phyloP scores from a whole-genome alignment of 2,113 vertebrate species.

The Cyphomyrus plagiostoma region DNA sequence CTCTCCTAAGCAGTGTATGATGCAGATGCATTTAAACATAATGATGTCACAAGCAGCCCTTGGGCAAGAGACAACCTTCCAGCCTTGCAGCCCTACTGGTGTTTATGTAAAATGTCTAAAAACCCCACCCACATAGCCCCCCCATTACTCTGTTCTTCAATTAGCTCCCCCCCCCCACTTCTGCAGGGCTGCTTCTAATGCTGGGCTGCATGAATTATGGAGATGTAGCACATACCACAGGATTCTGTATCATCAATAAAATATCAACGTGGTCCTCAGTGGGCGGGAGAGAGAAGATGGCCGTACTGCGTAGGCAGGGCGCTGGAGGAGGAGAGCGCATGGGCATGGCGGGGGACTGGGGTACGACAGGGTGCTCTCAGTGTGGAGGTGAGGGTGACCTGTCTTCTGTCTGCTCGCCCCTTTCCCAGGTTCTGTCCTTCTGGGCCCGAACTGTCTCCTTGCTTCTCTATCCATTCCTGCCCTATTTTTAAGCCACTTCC shows the following conservation, averaged over 20 bases:
- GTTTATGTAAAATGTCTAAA: slow-evolving; percentile 2
- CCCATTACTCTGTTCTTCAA: slow-evolving; percentile 9
- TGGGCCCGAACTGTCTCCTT: background rate
- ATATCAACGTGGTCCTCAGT: slow-evolving; percentile 48
- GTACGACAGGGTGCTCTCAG: background rate
- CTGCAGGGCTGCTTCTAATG: slow-evolving; percentile 51
- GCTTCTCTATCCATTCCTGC: background rate
- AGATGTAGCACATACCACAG: slow-evolving; percentile 59
- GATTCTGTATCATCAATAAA: slow-evolving; percentile 63
- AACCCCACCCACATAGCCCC: slow-evolving; percentile 18
- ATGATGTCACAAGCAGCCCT: background rate
- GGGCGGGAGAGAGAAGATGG: slow-evolving; percentile 30
- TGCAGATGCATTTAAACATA: background rate
- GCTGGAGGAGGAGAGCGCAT: background rate
- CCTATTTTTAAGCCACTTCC: background rate
- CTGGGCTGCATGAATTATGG: slow-evolving; percentile 62
- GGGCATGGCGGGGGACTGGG: background rate
- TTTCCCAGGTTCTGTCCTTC: background rate
- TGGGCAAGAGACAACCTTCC: background rate
- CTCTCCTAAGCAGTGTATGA: background rate
- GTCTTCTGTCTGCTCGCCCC: background rate
- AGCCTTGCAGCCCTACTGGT: background rate
- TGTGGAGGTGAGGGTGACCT: slow-evolving; percentile 25
- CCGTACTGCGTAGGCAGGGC: background rate
- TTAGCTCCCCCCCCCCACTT: slow-evolving; percentile 21